Evolutionary conservation across 2,113 vertebrate species (phyloP).

Genomic region (Poecile atricapillus): DNA sequence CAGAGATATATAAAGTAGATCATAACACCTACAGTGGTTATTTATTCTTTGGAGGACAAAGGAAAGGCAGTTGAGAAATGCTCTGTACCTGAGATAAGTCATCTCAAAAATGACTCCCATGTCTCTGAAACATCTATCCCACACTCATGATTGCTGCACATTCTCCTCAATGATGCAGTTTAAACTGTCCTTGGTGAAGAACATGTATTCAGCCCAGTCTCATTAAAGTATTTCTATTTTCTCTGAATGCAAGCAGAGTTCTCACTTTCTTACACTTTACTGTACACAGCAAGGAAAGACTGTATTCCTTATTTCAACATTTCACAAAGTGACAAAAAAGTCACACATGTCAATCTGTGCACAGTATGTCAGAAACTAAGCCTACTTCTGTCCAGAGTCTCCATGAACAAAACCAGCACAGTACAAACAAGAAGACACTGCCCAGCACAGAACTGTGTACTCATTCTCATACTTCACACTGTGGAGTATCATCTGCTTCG

Average conservation of each 20-base stretch:
- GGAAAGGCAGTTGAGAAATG: background rate
- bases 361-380: background rate
- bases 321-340: background rate
- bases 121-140: background rate
- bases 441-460: background rate
- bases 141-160: background rate
- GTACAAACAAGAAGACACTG: background rate
- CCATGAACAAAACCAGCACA: background rate
- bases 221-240: background rate
- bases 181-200: background rate
- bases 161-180: background rate
- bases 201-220: background rate
- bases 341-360: background rate
- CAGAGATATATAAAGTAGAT: background rate
- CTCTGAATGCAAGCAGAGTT: background rate
- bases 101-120: background rate
- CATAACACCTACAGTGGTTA: background rate
- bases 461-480: background rate
- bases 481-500: background rate
- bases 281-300: background rate
- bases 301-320: background rate
- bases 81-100: background rate
- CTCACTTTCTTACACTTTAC: background rate
- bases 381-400: background rate
- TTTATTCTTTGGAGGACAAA: background rate